Evolutionary conservation across 2,113 vertebrate genomes (phyloP), one percentile per base, ranked within the genome.

Genomic region (Toxotes chatareus): DNA sequence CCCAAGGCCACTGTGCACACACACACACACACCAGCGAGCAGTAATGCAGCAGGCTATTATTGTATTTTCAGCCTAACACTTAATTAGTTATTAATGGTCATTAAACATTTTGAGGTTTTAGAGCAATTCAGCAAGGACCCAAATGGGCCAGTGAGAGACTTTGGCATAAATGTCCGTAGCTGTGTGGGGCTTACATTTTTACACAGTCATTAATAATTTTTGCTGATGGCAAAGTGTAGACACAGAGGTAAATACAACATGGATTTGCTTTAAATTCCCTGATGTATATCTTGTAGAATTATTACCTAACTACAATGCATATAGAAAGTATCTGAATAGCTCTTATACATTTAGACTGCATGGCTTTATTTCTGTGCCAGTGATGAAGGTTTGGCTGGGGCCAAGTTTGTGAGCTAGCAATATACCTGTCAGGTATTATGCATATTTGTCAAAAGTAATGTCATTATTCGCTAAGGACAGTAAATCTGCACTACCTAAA

Each of bases 21-120:
- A n/a, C 36, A 65, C 31, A n/a, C 59, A 40, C 59, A 56, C 79
- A 75, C 61, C 44, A 85, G 49, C 0, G 36, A 66, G 42, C 47
- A 60, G 47, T 64, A 77, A 67, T 70, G 72, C 59, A 86, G 68
- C 49, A 77, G 21, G 62, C 66, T 47, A 55, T 77, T 63, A 65
- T 68, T 70, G 51, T 42, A 32, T 83, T 86, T 89, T 74, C 40
- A 59, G 44, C 75, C 46, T n/a, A 80, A 73, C 63, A 40, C 70
- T 67, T 84, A 79, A 27, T 0, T 36, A 4, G 64, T 79, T 76
- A 76, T 82, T 87, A 73, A 59, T 27, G 59, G 47, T 73, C 34
- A 79, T 80, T 84, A 76, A 81, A 84, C 71, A 78, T 69, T 51
- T 84, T 82, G 72, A 61, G 31, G 38, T 73, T 86, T 74, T 76